Evolutionary conservation across 1,140 invertebrate species (phyloP), one percentile per base, ranked within the genome.

Genomic region (Ylistrum balloti): DNA sequence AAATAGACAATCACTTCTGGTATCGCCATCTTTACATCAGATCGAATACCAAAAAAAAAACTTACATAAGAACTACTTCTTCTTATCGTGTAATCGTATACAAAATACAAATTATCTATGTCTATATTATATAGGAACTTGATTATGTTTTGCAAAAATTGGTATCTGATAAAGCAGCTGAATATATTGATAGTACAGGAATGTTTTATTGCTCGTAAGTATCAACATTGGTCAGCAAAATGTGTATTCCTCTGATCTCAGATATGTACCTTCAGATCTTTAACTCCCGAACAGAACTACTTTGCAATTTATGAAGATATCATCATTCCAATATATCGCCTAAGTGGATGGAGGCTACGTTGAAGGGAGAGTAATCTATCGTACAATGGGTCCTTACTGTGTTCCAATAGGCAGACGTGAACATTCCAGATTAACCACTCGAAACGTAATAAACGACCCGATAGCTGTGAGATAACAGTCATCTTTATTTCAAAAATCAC

Each of bases 401-500:
- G 56, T 5, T 74, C 56, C 56, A 74, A 74, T 74, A 74, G 56
- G 56, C 56, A 74, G 1, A 74, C 22, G n/a, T n/a, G 22, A 74
- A 28, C 56, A 74, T 74, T 74, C 56, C 56, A 74, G 56, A 74
- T 74, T 74, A 74, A 17, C 20, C 56, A 74, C 56, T 74, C n/a
- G 22, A 74, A 74, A 74, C 56, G 56, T 74, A 74, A 74, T 74
- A 74, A 74, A 74, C 56, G 56, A 74, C 0, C 56, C 56, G 56
- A 74, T 74, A 74, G 56, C n/a, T 28, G 22, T 28, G 56, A 9
- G 56, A 74, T 74, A 74, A 74, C 5, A 17, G 56, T 74, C 56
- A 74, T 74, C 56, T 74, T 74, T 74, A 74, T 74, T 74, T 74
- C 56, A 74, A 74, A 74, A 74, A n/a, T 74, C 28, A 74, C 56